Evolutionary conservation across 1,140 invertebrate species (phyloP).

Genomic region (Cotesia glomerata): DNA sequence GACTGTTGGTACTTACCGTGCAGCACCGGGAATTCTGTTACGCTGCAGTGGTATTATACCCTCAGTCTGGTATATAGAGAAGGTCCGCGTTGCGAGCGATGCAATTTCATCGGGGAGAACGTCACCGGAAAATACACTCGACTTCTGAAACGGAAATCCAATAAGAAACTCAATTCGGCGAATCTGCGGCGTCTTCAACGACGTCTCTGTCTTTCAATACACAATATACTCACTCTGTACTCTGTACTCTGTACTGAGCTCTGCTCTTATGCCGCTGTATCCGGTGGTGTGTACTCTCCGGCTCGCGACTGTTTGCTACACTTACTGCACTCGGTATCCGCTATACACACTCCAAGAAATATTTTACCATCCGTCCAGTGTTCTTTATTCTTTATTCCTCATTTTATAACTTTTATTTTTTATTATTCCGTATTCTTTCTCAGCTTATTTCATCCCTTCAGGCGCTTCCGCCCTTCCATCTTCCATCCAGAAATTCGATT

Average conservation of each 20-base stretch:
- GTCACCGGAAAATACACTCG: slow-evolving; percentile 33
- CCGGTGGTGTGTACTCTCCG: too few relatives aligned
- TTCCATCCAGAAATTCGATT: slow-evolving; percentile 24
- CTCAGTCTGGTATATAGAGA: too few relatives aligned
- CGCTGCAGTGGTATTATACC: too few relatives aligned
- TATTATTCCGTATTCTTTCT: too few relatives aligned
- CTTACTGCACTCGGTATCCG: too few relatives aligned
- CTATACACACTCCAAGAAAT: slow-evolving; percentile 10
- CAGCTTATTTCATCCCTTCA: slow-evolving; percentile 11
- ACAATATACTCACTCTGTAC: neutral
- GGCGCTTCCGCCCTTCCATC: neutral
- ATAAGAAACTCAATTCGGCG: slow-evolving; percentile 32
- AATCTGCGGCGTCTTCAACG: slow-evolving; percentile 14
- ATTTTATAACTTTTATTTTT: too few relatives aligned
- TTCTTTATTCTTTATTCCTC: neutral
- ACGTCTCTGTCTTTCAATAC: slow-evolving; percentile 4
- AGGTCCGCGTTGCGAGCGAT: slow-evolving; percentile 1
- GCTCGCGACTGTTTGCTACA: too few relatives aligned
- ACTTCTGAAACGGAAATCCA: slow-evolving; percentile 31
- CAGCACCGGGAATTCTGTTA: too few relatives aligned
- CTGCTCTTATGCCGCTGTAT: neutral
- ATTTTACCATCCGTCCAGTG: slow-evolving; percentile 21
- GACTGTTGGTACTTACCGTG: too few relatives aligned
- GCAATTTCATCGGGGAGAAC: slow-evolving; percentile 25
- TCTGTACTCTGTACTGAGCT: neutral